phyloP scores from a whole-genome alignment of 2,113 vertebrate species.

The Serilophus lunatus region DNA sequence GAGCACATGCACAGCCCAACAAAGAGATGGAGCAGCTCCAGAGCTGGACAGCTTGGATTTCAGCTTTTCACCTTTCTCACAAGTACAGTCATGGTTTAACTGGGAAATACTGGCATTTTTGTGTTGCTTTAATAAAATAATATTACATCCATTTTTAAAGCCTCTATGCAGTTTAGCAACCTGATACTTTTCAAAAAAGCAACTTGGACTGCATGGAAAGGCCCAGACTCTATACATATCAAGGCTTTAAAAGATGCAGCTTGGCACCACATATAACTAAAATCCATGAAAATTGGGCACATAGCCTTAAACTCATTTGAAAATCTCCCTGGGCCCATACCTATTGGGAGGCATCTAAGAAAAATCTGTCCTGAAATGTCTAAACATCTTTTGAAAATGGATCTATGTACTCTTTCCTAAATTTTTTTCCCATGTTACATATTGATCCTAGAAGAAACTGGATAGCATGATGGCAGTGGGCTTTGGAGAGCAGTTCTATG shows the following conservation, averaged over 20 bases:
- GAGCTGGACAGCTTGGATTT: not conserved
- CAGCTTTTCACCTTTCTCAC: not conserved
- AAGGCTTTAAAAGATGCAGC: not conserved
- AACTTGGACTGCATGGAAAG: not conserved
- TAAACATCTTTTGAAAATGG: not conserved
- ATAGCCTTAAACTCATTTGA: not conserved
- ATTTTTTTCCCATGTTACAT: not conserved
- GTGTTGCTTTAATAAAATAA: not conserved
- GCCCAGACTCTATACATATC: not conserved
- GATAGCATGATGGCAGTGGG: fast-evolving
- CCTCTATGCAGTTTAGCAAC: not conserved
- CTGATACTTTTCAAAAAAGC: not conserved
- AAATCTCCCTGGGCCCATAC: not conserved
- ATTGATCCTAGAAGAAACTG: not conserved
- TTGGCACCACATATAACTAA: not conserved
- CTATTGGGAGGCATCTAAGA: not conserved
- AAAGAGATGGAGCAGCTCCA: not conserved
- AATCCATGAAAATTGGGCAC: not conserved
- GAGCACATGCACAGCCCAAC: not conserved
- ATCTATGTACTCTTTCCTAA: not conserved
- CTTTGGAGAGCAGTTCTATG: not conserved
- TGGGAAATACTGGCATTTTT: not conserved
- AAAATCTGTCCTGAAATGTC: not conserved
- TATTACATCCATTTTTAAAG: not conserved
- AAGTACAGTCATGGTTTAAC: not conserved